Conservation (phyloP, 2,888 invertebrate genomes). For the Drosophila koepferae region DNA sequence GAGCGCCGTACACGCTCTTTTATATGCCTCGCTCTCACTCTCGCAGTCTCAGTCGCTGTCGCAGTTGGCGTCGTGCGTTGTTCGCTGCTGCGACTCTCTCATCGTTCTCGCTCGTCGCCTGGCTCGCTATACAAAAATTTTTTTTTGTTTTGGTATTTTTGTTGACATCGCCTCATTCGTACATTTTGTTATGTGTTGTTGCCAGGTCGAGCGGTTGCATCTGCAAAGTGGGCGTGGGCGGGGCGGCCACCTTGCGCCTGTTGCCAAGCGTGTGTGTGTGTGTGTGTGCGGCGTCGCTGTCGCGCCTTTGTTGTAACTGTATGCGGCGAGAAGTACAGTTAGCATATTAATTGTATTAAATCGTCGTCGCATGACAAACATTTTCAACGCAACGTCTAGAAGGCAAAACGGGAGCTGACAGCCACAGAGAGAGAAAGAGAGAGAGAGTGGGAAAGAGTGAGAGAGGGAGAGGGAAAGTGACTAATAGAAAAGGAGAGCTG, state of each 20-base stretch:
- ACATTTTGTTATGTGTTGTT: constrained; percentile 30
- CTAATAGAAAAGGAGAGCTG: no score
- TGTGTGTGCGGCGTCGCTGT: constrained; percentile 38
- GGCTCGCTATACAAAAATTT: constrained; percentile 27
- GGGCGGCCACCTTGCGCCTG: constrained; percentile 71
- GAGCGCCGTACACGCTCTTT: constrained; percentile 44
- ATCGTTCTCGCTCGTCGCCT: constrained; percentile 23
- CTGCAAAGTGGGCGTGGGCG: constrained; percentile 23
- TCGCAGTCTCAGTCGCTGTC: constrained; percentile 11
- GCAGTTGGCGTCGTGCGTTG: constrained; percentile 1
- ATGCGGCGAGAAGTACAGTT: constrained; percentile 76
- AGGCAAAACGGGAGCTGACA: constrained; percentile 17
- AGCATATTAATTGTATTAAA: constrained; percentile 82
- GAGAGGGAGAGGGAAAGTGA: not conserved
- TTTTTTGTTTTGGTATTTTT: constrained; percentile 82
- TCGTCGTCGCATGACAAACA: constrained; percentile 63
- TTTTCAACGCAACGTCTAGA: constrained; percentile 29
- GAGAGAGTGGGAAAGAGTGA: not conserved
- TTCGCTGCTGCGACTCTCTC: constrained; percentile 7
- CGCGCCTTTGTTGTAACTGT: constrained; percentile 67
- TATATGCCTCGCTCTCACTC: constrained; percentile 65
- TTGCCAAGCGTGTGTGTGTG: constrained; percentile 51
- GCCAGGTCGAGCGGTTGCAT: constrained; percentile 34
- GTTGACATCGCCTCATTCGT: constrained; percentile 84
- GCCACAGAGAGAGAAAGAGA: no score